Evolutionary conservation across 1,140 invertebrate species (phyloP), one percentile per base, ranked within the genome.

Genomic region (Drosophila equinoxialis): DNA sequence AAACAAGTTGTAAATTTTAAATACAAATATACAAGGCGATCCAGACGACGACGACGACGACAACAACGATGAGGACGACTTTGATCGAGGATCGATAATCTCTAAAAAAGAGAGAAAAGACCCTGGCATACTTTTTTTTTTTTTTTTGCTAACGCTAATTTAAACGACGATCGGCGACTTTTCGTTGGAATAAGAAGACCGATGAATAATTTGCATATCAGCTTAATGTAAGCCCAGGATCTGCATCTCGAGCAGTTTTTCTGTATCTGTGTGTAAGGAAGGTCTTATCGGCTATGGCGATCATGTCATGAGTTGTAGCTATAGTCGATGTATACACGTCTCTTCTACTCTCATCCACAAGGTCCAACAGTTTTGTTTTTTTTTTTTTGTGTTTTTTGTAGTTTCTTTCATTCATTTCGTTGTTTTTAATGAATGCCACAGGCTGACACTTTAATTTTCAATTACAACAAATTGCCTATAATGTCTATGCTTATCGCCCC

Each of bases 381-480:
- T 8, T 5, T 45, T 14, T 45, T 45, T 14, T 45, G 4, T 42
- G 42, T 45, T 51, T 57, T 48, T 48, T 42, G 23, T 33, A 26
- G 10, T 20, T 61, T 39, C 41, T 65, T 59, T 65, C 48, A 11
- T 26, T 26, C 41, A 23, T 41, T 79, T 71, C 78, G 62, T 72
- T 74, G 76, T 65, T 75, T 80, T 78, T 78, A 80, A 80, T 80
- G 75, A 80, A 81, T 74, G 84, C 84, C 84, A 84, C 81, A 90
- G 84, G 84, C 84, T 90, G 85, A 89, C 84, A 89, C 84, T 89
- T 89, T 89, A 89, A 89, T 89, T 89, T 89, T 89, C 84, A 89
- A 89, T 89, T 89, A 89, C 84, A 89, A 89, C 84, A 89, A 89
- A 89, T 89, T 89, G 84, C 84, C 84, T 81, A 89, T 89, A 89